phyloP scores from a whole-genome alignment of 1,140 invertebrate genomes.

The Drosophila gunungcola region DNA sequence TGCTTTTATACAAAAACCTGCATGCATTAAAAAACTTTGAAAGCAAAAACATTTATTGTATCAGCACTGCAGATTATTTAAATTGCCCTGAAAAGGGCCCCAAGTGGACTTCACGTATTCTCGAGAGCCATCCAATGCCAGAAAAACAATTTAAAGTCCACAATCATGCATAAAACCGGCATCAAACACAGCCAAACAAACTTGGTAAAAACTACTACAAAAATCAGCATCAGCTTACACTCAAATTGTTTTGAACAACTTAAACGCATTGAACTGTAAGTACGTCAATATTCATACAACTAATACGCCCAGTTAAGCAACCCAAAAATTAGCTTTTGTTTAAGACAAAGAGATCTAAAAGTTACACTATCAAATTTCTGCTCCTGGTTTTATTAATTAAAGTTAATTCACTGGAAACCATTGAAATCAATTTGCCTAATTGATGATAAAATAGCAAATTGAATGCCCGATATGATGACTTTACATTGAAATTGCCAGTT shows the following conservation, averaged over 20 bases:
- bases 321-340: constrained; percentile 25
- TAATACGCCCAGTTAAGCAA: constrained; percentile 63
- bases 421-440: constrained; percentile 8
- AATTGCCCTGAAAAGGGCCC: constrained; percentile 45
- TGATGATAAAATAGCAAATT: constrained; percentile 2
- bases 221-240: constrained; percentile 22
- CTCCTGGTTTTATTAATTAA: constrained; percentile 12
- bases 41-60: background rate
- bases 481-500: background rate
- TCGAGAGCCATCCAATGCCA: constrained; percentile 14
- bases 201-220: constrained; percentile 12
- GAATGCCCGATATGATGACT: background rate
- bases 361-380: constrained; percentile 10
- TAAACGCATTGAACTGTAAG: constrained; percentile 58
- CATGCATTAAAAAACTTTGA: no score
- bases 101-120: constrained; percentile 44
- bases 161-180: constrained; percentile 24
- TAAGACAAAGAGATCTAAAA: constrained; percentile 23
- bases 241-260: constrained; percentile 60
- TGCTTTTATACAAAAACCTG: no score
- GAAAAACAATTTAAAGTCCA: constrained; percentile 54
- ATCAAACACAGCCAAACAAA: constrained; percentile 21
- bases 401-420: constrained; percentile 16
- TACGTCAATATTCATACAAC: constrained; percentile 61
- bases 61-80: constrained; percentile 23